Evolutionary conservation across 2,797 vertebrate genomes (phyloP), one percentile per base, ranked within the genome.

Genomic region (Diplodus puntazzo): DNA sequence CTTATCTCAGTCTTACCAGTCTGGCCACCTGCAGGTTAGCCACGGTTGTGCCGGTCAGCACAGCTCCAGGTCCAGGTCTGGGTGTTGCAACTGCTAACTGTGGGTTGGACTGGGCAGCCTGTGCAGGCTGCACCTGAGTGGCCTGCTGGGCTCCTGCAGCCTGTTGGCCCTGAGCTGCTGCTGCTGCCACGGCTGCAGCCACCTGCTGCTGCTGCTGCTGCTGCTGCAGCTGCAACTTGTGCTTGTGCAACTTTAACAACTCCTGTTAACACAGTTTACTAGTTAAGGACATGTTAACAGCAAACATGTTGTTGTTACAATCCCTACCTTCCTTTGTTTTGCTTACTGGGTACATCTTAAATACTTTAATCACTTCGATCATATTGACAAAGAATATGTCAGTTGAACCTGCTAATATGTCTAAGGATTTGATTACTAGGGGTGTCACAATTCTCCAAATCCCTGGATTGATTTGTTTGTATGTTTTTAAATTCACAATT

Each of bases 161-260:
- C 85, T 96, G 97, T 30, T 96, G 96, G 3, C 94, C 87, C 81
- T 96, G 97, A 87, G 96, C 79, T 88, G 96, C 76, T 93, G 95
- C 76, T 85, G 95, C 86, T 94, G 85, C 82, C 92, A 95, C 75
- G 86, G 95, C 87, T 92, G 94, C 82, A 64, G 89, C 89, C 14
- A 12, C 75, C 81, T 95, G 96, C 61, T 95, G 94, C 27, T 91
- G 86, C 69, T 95, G 96, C 75, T 94, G 96, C 45, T 97, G 96
- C 84, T 97, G 95, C 48, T 96, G 97, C 25, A 97, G 93, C 92
- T 97, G 97, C 88, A 98, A 77, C 75, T 99, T 99, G 82, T 97
- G 97, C 82, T 98, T 99, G 82, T 97, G 97, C 87, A 97, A 90
- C 88, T 99, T 98, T 39, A 99, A 79, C 86, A 98, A 92, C 49